These are phyloP conservation scores for Cavia aperea DNA, from an alignment of 2,113 vertebrate species.

Conservation along the genomic window DNA sequence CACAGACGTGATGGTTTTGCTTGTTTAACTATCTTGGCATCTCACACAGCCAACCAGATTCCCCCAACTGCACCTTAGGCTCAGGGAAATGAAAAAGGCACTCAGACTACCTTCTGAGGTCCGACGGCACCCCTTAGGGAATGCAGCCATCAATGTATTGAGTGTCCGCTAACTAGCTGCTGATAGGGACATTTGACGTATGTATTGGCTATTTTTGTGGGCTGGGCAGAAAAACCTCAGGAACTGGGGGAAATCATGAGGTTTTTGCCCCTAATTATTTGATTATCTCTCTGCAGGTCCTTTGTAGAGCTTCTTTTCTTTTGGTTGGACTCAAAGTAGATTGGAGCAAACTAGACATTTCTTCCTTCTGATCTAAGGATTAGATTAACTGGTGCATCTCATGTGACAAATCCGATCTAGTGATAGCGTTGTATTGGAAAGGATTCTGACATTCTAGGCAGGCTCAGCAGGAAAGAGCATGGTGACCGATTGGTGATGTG, in stretches of 20 bases:
- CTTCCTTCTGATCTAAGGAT: background rate
- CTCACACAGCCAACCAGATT: background rate
- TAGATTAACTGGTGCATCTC: background rate
- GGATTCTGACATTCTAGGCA: background rate
- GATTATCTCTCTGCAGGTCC: background rate
- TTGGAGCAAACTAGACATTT: background rate
- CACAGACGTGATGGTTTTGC: background rate
- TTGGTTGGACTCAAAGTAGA: background rate
- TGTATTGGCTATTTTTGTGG: background rate
- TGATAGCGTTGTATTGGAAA: background rate
- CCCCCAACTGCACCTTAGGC: background rate
- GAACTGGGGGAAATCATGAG: background rate
- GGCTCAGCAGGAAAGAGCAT: background rate
- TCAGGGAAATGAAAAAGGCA: background rate
- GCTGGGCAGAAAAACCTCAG: background rate
- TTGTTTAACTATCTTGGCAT: background rate
- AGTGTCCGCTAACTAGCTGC: background rate
- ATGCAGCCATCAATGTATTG: background rate
- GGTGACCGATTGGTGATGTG: background rate
- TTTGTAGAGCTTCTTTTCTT: background rate
- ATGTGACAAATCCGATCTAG: background rate
- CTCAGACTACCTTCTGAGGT: background rate
- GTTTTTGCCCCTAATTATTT: slow-evolving; percentile 3
- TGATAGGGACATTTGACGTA: background rate
- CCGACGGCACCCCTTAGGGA: background rate